Evolutionary conservation across 1,140 invertebrate genomes (phyloP).

Genomic region (Pachypeltis micranthus): DNA sequence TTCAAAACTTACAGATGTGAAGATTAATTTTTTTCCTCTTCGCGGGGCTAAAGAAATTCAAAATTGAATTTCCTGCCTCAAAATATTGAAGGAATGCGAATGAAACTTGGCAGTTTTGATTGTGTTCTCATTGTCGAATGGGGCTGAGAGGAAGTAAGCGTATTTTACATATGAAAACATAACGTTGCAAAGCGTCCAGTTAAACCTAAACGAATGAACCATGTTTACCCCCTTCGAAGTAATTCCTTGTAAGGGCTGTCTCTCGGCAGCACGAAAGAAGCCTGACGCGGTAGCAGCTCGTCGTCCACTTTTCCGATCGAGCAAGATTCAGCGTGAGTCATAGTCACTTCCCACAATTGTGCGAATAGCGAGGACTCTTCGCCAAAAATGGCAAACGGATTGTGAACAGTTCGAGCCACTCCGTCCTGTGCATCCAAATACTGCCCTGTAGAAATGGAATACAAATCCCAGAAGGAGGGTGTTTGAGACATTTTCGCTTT

Average conservation of each 20-base stretch:
- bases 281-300: not conserved
- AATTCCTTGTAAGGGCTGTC: not conserved
- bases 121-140: not conserved
- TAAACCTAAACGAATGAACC: not conserved
- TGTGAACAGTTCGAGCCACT: not conserved
- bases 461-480: too few relatives aligned
- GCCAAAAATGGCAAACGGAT: not conserved
- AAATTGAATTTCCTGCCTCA: not conserved
- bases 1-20: too few relatives aligned
- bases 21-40: too few relatives aligned
- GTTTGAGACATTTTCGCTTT: not conserved
- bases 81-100: not conserved
- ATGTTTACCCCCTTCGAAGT: not conserved
- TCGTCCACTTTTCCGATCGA: not conserved
- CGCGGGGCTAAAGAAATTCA: not conserved
- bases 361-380: not conserved
- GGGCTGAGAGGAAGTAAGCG: not conserved
- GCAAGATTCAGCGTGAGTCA: not conserved
- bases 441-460: too few relatives aligned
- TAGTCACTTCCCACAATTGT: not conserved
- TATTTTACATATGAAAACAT: not conserved
- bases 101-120: not conserved
- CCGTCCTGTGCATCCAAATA: too few relatives aligned
- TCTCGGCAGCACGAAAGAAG: not conserved
- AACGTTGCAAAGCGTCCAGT: too few relatives aligned